Conservation (phyloP, 2,113 vertebrate species). For the Entelurus aequoreus region DNA sequence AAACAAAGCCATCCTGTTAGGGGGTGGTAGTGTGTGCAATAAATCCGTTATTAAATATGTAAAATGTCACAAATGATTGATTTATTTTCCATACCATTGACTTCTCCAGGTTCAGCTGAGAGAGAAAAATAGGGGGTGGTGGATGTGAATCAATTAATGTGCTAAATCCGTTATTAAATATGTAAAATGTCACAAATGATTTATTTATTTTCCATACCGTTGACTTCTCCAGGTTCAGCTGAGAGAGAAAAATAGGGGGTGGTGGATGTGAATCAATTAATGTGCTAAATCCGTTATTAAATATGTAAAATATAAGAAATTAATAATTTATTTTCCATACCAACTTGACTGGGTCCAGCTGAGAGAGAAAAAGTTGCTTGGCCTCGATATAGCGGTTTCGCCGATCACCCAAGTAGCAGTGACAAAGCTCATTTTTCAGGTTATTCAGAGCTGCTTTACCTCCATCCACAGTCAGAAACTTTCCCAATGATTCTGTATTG, state of each 20-base stretch:
- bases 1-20: too few species aligned
- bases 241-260: constrained; percentile 73
- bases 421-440: constrained; percentile 72
- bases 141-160: neutral
- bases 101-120: constrained; percentile 67
- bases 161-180: neutral
- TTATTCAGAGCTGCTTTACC: constrained; percentile 29
- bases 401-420: too few species aligned
- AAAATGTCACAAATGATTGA: neutral
- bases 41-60: neutral
- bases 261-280: neutral
- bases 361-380: constrained; percentile 70
- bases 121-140: constrained; percentile 66
- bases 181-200: neutral
- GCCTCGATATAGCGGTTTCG: constrained; percentile 52
- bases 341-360: constrained; percentile 63
- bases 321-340: constrained; percentile 34
- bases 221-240: constrained; percentile 65
- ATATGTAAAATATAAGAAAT: neutral
- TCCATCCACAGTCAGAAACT: constrained; percentile 42
- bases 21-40: too few species aligned
- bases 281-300: neutral
- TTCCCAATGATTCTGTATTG: constrained; percentile 58
- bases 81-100: constrained; percentile 40
- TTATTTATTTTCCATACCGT: constrained; percentile 35